Base-by-base conservation (phyloP, 2,888 invertebrate genomes). In the Actias luna region DNA sequence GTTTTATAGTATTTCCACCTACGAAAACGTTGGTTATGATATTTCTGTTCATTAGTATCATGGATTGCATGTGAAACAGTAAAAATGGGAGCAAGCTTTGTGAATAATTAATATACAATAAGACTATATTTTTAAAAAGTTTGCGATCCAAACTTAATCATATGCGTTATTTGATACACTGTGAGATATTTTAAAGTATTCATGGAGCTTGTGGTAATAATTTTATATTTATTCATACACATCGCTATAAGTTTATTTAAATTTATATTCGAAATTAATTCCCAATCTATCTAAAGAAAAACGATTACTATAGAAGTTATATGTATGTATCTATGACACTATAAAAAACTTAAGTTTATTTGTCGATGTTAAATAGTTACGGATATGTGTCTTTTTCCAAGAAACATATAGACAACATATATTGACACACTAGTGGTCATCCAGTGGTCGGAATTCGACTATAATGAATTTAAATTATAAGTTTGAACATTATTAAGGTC, bases 31-130 rank as follows among this genome's bases (percentile, higher is more conserved):
- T 50, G 12, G 46, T 50, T 50, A 50, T 50, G 46, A 50, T 50
- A 50, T 50, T 50, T n/a, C n/a, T 42, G 42, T 42, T 42, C 42
- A 18, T 42, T 18, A 25, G 46, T 50, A 25, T 50, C 46, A 25
- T 25, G 46, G 46, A 50, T 25, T 50, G 46, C 46, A 50, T 50
- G 22, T 50, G 46, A 50, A 50, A 50, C 46, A 50, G 46, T 50
- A 25, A 25, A 50, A 50, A 50, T 25, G 46, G 22, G 25, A 50
- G 46, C 46, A 25, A 50, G 46, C 25, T 50, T 50, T 16, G 22
- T 50, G 46, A 25, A 50, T 25, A 50, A 50, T 50, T 50, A 50
- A 50, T 50, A 50, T 50, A 50, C 46, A 50, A 50, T n/a, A n/a
- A n/a, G 3, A 50, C 46, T 50, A 25, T 50, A 25, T 50, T 50